Evolutionary conservation across 2,888 invertebrate species (phyloP), one percentile per base, ranked within the genome.

Genomic region (Thelaira solivaga): DNA sequence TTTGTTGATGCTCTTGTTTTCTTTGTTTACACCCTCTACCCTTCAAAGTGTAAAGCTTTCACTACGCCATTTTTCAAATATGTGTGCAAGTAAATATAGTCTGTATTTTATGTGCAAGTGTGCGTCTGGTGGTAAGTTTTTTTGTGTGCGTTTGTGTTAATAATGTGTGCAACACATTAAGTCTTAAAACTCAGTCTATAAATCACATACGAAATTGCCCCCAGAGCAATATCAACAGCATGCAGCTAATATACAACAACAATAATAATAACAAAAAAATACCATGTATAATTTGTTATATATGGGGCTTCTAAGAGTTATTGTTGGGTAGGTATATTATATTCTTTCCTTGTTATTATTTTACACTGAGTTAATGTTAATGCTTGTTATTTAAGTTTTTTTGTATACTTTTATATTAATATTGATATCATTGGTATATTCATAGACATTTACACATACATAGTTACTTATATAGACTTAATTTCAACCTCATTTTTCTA

Each of bases 151-250:
- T 49, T 65, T 65, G 64, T 57, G 67, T 57, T 69, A 76, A 69
- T 69, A 69, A n/a, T n/a, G 64, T 64, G 69, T 76, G 85, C 85
- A 83, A 86, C 85, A 86, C 85, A 86, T 86, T 86, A 85, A 84
- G 85, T 84, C 84, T 84, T 84, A 84, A 82, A 84, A 84, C 43
- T 61, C 43, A 72, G 73, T 74, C 81, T 77, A 81, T 81, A 81
- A 82, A 82, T 81, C 77, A 86, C 82, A 82, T 73, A 69, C 57
- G 73, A 67, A 49, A 49, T 72, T 71, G 61, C 49, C 65, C 59
- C 69, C 20, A 39, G 57, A 39, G 77, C 29, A 51, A 74, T 55
- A 69, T 64, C 76, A 80, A 73, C 73, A 73, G 53, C 49, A 65
- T 68, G 64, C 68, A 73, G 64, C 55, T 69, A 71, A 61, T 76